Evolutionary conservation across 2,113 vertebrate species (phyloP).

Genomic region (Sebastes fasciatus): DNA sequence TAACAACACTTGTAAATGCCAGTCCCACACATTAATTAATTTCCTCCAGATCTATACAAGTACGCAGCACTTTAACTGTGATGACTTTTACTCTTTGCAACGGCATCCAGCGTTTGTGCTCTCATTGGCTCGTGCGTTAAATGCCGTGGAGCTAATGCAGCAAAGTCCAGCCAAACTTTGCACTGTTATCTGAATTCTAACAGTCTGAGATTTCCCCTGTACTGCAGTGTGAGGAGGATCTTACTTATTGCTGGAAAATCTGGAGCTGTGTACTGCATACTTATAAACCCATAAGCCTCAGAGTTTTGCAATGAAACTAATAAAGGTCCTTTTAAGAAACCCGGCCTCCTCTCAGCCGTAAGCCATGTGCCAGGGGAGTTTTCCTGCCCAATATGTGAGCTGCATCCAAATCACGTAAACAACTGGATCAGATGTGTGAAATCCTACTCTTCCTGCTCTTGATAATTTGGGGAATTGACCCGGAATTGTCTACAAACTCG

Average conservation of each 20-base stretch:
- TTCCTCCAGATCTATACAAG: background rate
- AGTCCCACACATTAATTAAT: slow-evolving; percentile 13
- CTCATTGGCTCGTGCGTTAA: slow-evolving; percentile 22
- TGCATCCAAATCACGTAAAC: slow-evolving; percentile 68
- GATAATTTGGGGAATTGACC: slow-evolving; percentile 47
- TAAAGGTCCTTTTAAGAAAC: slow-evolving; percentile 82
- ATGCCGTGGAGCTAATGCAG: slow-evolving; percentile 16
- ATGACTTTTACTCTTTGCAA: slow-evolving; percentile 10
- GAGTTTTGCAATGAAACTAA: slow-evolving; percentile 80
- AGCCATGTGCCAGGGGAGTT: slow-evolving; percentile 51
- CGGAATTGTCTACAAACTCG: slow-evolving; percentile 21
- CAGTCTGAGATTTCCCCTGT: slow-evolving; percentile 31
- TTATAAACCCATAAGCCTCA: slow-evolving; percentile 74
- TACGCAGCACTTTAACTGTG: background rate
- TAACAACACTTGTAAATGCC: slow-evolving; percentile 27
- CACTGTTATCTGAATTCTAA: slow-evolving; percentile 62
- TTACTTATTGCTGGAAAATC: slow-evolving; percentile 75
- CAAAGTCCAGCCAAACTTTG: slow-evolving; percentile 35
- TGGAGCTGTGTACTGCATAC: slow-evolving; percentile 74
- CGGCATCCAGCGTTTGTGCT: background rate
- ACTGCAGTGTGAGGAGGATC: slow-evolving; percentile 58
- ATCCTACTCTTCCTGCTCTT: slow-evolving; percentile 38
- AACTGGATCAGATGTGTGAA: slow-evolving; percentile 60
- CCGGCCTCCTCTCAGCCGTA: slow-evolving; percentile 58
- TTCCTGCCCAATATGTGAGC: slow-evolving; percentile 51